phyloP scores from a whole-genome alignment of 2,113 vertebrate genomes.

The Channa maculata region DNA sequence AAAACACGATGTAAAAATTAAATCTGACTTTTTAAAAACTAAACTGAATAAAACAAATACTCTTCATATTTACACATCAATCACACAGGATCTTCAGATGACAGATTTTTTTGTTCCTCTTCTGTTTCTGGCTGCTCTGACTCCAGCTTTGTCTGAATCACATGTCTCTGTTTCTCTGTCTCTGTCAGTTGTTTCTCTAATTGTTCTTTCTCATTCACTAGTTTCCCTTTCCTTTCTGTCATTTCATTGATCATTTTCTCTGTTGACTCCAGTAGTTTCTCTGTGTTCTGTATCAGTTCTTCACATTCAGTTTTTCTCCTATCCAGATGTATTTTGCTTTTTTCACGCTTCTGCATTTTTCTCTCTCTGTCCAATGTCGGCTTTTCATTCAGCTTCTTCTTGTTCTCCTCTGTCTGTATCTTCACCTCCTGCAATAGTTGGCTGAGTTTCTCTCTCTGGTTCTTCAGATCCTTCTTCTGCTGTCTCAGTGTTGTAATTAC shows the following conservation, averaged over 20 bases:
- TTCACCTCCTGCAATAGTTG: background rate
- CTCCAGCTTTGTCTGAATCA: background rate
- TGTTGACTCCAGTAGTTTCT: background rate
- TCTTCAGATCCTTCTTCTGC: background rate
- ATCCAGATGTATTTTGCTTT: accelerated
- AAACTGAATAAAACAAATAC: background rate
- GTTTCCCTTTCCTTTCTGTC: slow-evolving; percentile 9
- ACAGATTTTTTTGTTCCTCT: background rate
- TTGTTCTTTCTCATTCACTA: background rate
- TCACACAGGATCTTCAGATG: no score
- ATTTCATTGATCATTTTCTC: background rate
- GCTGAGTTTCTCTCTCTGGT: background rate
- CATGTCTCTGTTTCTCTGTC: background rate
- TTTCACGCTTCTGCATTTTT: accelerated
- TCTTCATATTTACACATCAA: no score
- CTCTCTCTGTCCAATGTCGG: accelerated
- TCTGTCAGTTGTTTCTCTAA: background rate
- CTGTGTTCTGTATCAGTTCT: background rate
- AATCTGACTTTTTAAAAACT: background rate
- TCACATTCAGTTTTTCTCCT: accelerated
- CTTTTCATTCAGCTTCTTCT: accelerated
- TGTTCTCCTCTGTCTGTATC: accelerated
- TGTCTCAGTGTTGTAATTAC: background rate
- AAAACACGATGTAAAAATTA: no score
- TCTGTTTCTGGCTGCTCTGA: background rate